These are phyloP conservation scores for Neodontobutis hainanensis DNA, from an alignment of 2,113 vertebrate genomes.

Conservation along the genomic window DNA sequence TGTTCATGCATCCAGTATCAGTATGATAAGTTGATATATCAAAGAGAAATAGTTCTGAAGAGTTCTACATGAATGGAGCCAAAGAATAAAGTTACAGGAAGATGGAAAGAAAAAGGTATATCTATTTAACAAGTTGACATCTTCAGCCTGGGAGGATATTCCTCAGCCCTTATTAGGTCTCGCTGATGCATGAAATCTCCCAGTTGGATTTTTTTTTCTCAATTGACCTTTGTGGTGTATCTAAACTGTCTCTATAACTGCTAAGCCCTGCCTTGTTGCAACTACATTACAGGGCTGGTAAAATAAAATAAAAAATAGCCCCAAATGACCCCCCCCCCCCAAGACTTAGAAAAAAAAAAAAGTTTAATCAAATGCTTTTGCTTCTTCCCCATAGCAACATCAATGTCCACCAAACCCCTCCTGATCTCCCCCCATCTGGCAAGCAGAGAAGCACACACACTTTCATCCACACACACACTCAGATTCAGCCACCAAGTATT, in stretches of 20 bases:
- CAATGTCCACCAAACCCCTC: constrained; percentile 55
- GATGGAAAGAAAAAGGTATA: constrained; percentile 25
- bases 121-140: constrained; percentile 66
- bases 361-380: constrained; percentile 53
- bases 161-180: constrained; percentile 67
- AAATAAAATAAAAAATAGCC: constrained; percentile 65
- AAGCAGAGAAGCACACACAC: constrained; percentile 42
- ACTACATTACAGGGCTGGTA: constrained; percentile 56
- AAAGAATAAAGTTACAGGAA: constrained; percentile 27
- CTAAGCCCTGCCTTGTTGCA: constrained; percentile 40
- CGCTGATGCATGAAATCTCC: constrained; percentile 42
- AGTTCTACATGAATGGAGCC: constrained; percentile 52
- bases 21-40: constrained; percentile 71
- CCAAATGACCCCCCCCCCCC: constrained; percentile 40
- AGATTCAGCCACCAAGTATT: constrained; percentile 32
- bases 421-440: constrained; percentile 67
- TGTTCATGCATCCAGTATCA: constrained; percentile 75
- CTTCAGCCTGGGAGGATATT: constrained; percentile 54
- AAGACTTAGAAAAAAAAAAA: constrained; percentile 55
- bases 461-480: constrained; percentile 34
- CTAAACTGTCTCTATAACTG: constrained; percentile 38
- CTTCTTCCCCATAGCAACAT: constrained; percentile 59
- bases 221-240: constrained; percentile 40
- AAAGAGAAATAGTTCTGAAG: constrained; percentile 71
- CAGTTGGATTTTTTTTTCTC: background rate